phyloP scores from a whole-genome alignment of 2,113 vertebrate species.

The Zapus hudsonius region DNA sequence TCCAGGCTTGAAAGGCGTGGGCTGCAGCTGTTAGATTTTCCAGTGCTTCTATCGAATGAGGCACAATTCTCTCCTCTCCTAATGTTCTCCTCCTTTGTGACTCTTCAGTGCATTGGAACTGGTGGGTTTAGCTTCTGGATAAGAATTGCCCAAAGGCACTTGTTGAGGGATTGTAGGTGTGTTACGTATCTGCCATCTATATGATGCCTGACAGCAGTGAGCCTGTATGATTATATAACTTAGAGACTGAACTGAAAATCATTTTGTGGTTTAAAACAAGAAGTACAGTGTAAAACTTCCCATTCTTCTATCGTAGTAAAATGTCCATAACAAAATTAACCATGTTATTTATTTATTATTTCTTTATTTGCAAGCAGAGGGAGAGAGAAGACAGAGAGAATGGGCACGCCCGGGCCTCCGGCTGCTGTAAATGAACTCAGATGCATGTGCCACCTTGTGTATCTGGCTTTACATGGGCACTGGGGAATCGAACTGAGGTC shows the following conservation, averaged over 20 bases:
- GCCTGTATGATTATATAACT: background rate
- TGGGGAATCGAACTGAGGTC: too few species aligned
- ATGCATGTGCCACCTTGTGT: too few species aligned
- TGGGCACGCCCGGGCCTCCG: too few species aligned
- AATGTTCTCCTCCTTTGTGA: background rate
- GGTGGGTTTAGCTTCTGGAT: background rate
- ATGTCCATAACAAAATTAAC: background rate
- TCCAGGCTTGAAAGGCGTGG: background rate
- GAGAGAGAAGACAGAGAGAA: too few species aligned
- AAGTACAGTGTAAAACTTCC: slow-evolving; percentile 14
- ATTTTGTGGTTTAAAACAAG: background rate
- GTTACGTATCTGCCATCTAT: background rate
- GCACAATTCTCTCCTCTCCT: background rate
- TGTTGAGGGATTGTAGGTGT: background rate
- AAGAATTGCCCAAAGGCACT: background rate
- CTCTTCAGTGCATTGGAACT: background rate
- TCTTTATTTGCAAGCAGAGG: too few species aligned
- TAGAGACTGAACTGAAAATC: background rate
- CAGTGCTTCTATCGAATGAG: background rate
- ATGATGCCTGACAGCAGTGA: background rate
- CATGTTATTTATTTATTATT: too few species aligned
- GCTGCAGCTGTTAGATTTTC: background rate
- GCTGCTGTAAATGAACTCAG: too few species aligned
- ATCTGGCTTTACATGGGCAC: too few species aligned
- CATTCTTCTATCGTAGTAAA: slow-evolving; percentile 4